Conservation (phyloP, 92 coral and sea anemone species). For the Actinernus sp. region DNA sequence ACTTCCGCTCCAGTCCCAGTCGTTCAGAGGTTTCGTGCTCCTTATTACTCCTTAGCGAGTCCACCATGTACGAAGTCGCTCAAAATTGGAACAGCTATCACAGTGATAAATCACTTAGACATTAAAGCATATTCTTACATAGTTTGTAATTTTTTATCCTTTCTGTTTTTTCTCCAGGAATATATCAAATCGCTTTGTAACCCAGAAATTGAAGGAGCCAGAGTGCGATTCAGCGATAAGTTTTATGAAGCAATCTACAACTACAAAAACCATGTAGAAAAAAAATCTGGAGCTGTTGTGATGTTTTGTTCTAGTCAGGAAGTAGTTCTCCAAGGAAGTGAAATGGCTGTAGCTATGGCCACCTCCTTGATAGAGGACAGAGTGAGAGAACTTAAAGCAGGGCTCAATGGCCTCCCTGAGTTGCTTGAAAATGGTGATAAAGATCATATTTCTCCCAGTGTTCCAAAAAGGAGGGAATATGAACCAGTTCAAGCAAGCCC, state of each 20-base stretch:
- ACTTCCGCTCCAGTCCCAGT: too few species aligned
- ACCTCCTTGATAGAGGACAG: conserved; percentile 69
- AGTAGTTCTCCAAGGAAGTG: conserved; percentile 65
- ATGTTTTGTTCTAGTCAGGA: conserved; percentile 45
- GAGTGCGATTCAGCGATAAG: conserved; percentile 35
- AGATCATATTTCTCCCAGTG: background rate
- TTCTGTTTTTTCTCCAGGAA: conserved; percentile 36
- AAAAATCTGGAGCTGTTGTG: conserved; percentile 72
- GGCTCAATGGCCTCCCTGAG: background rate
- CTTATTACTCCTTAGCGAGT: too few species aligned
- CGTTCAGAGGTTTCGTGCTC: too few species aligned
- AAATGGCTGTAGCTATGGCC: conserved; percentile 72
- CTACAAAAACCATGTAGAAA: conserved; percentile 50
- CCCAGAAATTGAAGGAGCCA: conserved; percentile 42
- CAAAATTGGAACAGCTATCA: too few species aligned
- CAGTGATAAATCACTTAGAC: too few species aligned
- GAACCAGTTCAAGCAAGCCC: conserved; percentile 2
- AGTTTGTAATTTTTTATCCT: background rate
- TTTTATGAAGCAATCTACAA: conserved; percentile 37
- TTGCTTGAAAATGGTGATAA: background rate
- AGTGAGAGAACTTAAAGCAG: conserved; percentile 31
- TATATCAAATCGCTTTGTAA: conserved; percentile 70
- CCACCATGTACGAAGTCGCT: too few species aligned
- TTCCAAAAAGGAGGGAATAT: background rate
- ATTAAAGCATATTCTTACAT: too few species aligned